These are phyloP conservation scores for Galerucella calmariensis DNA, from an alignment of 2,888 invertebrate genomes.

Conservation along the genomic window DNA sequence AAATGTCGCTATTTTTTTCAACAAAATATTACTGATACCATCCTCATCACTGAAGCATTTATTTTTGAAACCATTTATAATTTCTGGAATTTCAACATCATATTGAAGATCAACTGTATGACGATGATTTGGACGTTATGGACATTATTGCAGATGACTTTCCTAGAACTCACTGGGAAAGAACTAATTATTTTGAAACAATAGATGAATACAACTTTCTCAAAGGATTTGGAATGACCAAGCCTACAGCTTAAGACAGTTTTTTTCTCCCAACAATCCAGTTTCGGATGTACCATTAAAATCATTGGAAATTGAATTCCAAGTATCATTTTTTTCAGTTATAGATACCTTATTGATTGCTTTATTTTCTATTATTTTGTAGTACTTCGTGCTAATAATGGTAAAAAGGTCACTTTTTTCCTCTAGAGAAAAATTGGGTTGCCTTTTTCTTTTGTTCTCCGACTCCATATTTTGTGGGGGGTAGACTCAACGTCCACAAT, in stretches of 20 bases:
- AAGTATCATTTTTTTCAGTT: no score
- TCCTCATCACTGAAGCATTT: no score
- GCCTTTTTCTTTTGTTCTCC: conserved; percentile 54
- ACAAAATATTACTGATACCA: no score
- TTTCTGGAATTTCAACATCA: no score
- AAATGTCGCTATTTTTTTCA: no score
- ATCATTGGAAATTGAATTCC: no score
- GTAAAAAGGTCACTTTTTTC: conserved; percentile 11
- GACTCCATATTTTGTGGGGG: conserved; percentile 52
- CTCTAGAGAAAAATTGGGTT: conserved; percentile 32
- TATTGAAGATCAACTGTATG: no score
- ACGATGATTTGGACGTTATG: neutral
- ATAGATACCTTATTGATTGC: no score
- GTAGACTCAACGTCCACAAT: neutral
- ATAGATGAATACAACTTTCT: neutral
- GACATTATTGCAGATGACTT: neutral
- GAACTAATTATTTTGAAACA: neutral
- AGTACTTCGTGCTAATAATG: conserved; percentile 4
- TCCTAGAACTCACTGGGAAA: neutral
- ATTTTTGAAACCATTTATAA: no score
- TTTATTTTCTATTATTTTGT: conserved; percentile 1
- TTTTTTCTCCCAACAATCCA: no score
- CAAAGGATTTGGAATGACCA: neutral
- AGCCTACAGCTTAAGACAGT: no score
- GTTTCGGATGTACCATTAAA: no score